phyloP scores from a whole-genome alignment of 2,888 invertebrate genomes.

The Chironomus riparius region DNA sequence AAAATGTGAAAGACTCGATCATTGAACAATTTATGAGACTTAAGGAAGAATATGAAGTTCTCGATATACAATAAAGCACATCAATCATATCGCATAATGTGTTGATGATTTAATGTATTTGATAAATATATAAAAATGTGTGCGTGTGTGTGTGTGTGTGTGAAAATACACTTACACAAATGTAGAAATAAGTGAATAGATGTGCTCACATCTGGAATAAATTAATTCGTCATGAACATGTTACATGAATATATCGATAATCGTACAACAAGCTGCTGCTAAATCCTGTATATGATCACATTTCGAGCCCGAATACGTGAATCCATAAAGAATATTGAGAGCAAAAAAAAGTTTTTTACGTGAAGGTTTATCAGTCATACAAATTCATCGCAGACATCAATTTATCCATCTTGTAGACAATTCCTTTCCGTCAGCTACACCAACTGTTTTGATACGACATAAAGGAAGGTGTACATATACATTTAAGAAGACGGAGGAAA shows the following conservation, averaged over 20 bases:
- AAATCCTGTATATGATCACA: background rate
- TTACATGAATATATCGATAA: conserved; percentile 20
- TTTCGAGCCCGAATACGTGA: background rate
- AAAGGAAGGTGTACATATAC: no score
- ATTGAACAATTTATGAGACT: no score
- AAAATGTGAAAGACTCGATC: no score
- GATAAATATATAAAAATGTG: background rate
- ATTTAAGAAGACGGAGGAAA: background rate
- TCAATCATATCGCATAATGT: background rate
- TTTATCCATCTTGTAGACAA: background rate
- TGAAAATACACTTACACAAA: no score
- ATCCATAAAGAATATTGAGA: background rate
- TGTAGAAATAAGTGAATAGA: background rate
- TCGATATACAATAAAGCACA: background rate
- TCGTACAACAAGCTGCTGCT: background rate
- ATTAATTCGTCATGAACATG: conserved; percentile 7
- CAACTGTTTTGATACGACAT: no score
- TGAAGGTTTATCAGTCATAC: background rate
- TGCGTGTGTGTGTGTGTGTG: no score
- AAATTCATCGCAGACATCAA: background rate
- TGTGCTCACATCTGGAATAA: conserved; percentile 13
- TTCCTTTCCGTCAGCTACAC: background rate
- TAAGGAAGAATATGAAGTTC: no score
- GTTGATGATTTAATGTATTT: no score
- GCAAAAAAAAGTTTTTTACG: no score